Evolutionary conservation across 2,797 vertebrate species (phyloP), one percentile per base, ranked within the genome.

Genomic region (Xenops minutus): DNA sequence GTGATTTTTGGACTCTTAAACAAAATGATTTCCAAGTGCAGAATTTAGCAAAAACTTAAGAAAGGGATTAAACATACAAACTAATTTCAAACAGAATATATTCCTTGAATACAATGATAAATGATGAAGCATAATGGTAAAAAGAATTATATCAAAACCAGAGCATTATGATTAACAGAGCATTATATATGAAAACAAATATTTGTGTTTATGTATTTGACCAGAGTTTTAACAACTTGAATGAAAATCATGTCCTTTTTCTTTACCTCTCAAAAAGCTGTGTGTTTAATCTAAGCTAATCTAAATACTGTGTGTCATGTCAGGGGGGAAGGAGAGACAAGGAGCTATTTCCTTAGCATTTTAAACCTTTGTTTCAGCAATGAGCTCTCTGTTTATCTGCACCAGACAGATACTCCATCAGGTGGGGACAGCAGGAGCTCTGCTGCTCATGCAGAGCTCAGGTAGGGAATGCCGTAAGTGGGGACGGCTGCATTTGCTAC

Each of bases 351-450:
- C 59, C 54, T 64, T 78, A 62, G 74, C 48, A 44, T 94, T 84
- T 93, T 67, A 79, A 82, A 91, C 21, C 73, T 72, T 30, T 73
- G 66, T 17, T 72, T 92, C 7, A 0, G 76, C 85, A 76, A 20
- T 32, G 79, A 95, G 66, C 29, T 91, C 78, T 91, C 54, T 76
- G 3, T 62, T 82, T 86, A 41, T 89, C 92, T 89, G 85, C 73
- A 46, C 51, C 82, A 88, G 91, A 85, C 87, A 62, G 64, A 36
- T 49, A 36, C 71, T 92, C 88, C 78, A 91, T 85, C 61, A 69
- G 62, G 79, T 41, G 46, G 48, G 82, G 92, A 69, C 86, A 79
- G 80, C 86, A 54, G 84, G 88, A 93, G 75, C 78, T 88, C 30
- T 46, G 10, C 66, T 59, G 81, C 64, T 88, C 37, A 1, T 9